Conservation (phyloP, 2,888 invertebrate genomes). For the Sarcophaga rosellei region DNA sequence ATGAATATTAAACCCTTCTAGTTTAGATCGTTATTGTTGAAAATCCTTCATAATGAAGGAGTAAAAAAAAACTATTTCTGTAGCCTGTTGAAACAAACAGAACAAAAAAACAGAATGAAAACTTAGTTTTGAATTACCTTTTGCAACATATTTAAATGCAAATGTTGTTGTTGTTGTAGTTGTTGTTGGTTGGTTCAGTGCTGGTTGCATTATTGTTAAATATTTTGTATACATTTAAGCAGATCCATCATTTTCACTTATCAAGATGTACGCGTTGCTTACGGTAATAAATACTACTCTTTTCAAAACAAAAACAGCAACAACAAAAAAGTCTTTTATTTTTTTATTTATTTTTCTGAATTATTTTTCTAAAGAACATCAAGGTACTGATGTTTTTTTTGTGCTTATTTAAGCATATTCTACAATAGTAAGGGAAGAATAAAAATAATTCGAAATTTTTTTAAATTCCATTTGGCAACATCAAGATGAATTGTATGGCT, state of each 20-base stretch:
- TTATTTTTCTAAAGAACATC: constrained; percentile 57
- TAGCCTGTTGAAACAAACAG: constrained; percentile 33
- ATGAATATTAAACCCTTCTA: constrained; percentile 24
- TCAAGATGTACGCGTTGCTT: constrained; percentile 68
- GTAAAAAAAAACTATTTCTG: constrained; percentile 27
- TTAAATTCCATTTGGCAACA: constrained; percentile 29
- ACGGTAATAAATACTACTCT: constrained; percentile 62
- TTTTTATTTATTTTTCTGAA: background rate
- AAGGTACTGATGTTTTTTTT: background rate
- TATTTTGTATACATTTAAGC: constrained; percentile 53
- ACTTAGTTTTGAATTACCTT: constrained; percentile 51
- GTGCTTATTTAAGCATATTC: constrained; percentile 7
- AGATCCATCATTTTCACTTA: constrained; percentile 67
- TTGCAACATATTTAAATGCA: constrained; percentile 25
- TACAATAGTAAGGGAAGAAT: background rate
- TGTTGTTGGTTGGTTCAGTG: constrained; percentile 17
- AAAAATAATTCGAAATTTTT: background rate
- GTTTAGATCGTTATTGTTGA: background rate
- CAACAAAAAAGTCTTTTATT: background rate
- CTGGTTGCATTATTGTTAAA: constrained; percentile 23
- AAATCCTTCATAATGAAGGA: background rate
- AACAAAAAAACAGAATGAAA: too few species aligned
- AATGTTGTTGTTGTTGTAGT: constrained; percentile 31
- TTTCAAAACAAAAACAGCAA: background rate
- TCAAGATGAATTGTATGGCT: constrained; percentile 20